Base-by-base conservation (phyloP, 2,113 vertebrate species). In the Galeopterus variegatus region DNA sequence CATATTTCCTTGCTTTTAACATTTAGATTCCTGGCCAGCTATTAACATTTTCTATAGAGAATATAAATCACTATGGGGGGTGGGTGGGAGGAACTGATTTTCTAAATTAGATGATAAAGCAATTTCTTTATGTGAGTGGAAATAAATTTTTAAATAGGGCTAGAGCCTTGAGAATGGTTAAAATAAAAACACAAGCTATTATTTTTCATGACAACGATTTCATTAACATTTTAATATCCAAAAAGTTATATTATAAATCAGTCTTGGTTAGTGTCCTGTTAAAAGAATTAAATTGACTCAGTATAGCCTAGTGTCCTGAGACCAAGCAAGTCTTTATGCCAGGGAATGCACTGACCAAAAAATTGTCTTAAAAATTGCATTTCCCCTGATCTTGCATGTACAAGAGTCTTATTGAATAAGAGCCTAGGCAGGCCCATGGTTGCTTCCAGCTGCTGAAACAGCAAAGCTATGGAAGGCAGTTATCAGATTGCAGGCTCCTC, bases 141-240 rank as follows among this genome's bases (percentile, higher is more conserved):
- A 95, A 85, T 85, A 87, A 88, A 77, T 94, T 94, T 97, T 86
- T 19, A 21, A 72, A 94, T 80, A 76, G 48, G 88, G 75, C 67
- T 31, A 60, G 67, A 73, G 50, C 92, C 80, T 73, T 41, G 64
- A 87, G 60, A 84, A 58, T 62, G 45, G 52, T 64, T 77, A 70
- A 93, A 75, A 88, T 92, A 58, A 95, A 96, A 96, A 48, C 48
- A 58, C 24, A 62, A 41, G 80, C 62, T 60, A 82, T 90, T 92
- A 54, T 85, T 97, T 97, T 93, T 88, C 90, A 45, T 83, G 73
- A 84, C 65, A 93, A 62, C 80, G 84, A 72, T 79, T 94, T 95
- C 87, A 75, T 96, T 97, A 76, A 97, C 95, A 93, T 88, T 88
- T 93, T 97, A 94, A 90, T 91, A 65, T 83, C 41, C 65, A 92